These are phyloP conservation scores for Hydropotes inermis DNA, from an alignment of 2,113 vertebrate genomes.

Conservation along the genomic window DNA sequence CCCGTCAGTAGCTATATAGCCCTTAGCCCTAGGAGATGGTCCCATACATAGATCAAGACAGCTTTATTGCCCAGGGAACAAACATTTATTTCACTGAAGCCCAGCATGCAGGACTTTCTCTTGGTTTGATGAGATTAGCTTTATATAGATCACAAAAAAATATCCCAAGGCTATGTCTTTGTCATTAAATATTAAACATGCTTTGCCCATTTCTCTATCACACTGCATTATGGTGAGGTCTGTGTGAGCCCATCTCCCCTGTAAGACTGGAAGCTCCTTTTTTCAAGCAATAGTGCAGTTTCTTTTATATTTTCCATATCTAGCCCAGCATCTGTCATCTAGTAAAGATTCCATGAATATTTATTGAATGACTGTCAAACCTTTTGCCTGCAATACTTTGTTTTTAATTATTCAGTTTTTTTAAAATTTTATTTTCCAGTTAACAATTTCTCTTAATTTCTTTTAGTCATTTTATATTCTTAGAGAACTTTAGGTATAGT, in stretches of 20 bases:
- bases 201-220: background rate
- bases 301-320: background rate
- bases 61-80: background rate
- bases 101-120: background rate
- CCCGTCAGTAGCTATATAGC: background rate
- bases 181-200: slow-evolving; percentile 40
- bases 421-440: background rate
- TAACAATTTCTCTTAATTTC: background rate
- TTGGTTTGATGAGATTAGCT: background rate
- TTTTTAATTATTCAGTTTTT: background rate
- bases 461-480: background rate
- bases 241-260: background rate
- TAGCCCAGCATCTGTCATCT: background rate
- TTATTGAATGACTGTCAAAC: background rate
- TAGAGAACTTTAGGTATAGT: background rate
- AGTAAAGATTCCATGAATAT: background rate
- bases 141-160: slow-evolving; percentile 1
- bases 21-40: background rate
- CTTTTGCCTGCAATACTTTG: background rate
- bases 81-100: background rate
- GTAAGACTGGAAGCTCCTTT: background rate
- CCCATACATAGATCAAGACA: background rate
- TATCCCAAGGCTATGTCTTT: slow-evolving; percentile 8
- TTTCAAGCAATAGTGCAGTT: background rate
- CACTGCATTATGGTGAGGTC: background rate